Evolutionary conservation across 2,113 vertebrate species (phyloP).

Genomic region (Toxotes jaculatrix): DNA sequence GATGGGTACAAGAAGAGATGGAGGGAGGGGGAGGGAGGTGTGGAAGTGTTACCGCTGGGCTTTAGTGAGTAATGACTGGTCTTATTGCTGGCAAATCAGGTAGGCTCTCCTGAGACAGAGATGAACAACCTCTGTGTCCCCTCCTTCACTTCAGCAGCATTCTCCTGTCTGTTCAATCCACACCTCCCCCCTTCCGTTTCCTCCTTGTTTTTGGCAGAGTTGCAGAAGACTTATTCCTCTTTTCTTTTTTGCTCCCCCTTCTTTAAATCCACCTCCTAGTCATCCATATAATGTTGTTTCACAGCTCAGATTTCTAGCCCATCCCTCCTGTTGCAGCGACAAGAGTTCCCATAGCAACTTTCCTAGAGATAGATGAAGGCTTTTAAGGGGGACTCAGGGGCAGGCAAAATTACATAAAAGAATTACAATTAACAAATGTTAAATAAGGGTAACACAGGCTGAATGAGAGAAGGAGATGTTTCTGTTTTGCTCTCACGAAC

Average conservation of each 20-base stretch:
- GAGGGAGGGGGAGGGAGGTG: conserved; percentile 7
- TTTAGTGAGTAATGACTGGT: conserved; percentile 69
- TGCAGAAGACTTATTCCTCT: conserved; percentile 32
- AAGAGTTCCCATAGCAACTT: conserved; percentile 78
- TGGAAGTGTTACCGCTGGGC: conserved; percentile 54
- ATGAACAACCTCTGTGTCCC: conserved; percentile 64
- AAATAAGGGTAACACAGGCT: not conserved
- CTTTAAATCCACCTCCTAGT: conserved; percentile 32
- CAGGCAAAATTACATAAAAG: conserved; percentile 34
- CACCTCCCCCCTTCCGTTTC: conserved; percentile 7
- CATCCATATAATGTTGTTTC: conserved; percentile 67
- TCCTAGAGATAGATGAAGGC: conserved; percentile 39
- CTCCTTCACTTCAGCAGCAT: conserved; percentile 46
- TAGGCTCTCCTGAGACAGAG: conserved; percentile 59
- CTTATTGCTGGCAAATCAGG: conserved; percentile 68
- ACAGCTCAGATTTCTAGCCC: conserved; percentile 63
- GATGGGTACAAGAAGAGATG: conserved; percentile 35
- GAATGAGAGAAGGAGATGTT: conserved; percentile 25
- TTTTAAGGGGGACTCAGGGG: conserved; percentile 14
- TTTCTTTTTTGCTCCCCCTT: conserved; percentile 1
- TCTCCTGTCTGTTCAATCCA: conserved; percentile 51
- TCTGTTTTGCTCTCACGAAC: conserved; percentile 17
- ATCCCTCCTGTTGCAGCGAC: conserved; percentile 71
- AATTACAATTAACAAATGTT: conserved; percentile 15
- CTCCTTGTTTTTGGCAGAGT: conserved; percentile 48